Conservation (phyloP, 2,113 vertebrate genomes). For the Ceratotherium simum region DNA sequence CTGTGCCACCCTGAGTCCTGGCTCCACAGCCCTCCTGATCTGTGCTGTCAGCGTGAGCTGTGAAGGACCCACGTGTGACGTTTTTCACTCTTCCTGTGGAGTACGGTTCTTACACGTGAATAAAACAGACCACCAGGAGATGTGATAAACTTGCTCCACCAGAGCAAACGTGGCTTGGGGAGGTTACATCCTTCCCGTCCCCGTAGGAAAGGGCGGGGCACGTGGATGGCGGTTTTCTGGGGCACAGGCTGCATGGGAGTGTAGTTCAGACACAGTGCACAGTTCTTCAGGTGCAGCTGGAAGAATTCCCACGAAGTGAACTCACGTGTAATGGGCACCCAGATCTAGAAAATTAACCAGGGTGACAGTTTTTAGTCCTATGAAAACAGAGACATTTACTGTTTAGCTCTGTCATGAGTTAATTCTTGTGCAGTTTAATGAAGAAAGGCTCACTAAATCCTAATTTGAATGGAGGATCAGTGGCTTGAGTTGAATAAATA, state of each 20-base stretch:
- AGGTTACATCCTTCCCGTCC: neutral
- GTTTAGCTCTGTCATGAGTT: fast-evolving
- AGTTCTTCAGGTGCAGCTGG: fast-evolving
- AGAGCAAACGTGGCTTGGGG: neutral
- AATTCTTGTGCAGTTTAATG: fast-evolving
- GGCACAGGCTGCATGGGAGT: neutral
- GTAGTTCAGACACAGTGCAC: fast-evolving
- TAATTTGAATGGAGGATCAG: neutral
- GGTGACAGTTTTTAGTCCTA: fast-evolving
- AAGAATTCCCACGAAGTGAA: neutral
- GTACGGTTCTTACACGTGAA: neutral
- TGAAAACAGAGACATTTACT: fast-evolving
- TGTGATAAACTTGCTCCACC: neutral
- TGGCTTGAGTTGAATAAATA: neutral
- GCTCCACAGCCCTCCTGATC: neutral
- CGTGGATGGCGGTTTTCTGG: neutral
- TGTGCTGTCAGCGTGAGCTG: neutral
- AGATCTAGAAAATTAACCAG: fast-evolving
- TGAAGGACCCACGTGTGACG: fast-evolving
- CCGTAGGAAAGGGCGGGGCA: neutral
- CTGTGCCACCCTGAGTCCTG: fast-evolving
- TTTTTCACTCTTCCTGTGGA: fast-evolving
- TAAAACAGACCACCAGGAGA: neutral
- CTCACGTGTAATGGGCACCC: fast-evolving
- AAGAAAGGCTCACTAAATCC: neutral